A percentile compares a stretch with the other conserved stretches of the same genome.
Evolutionary conservation across 2,797 vertebrate species (phyloP).

Genomic region (Microctenopoma lineatum): DNA sequence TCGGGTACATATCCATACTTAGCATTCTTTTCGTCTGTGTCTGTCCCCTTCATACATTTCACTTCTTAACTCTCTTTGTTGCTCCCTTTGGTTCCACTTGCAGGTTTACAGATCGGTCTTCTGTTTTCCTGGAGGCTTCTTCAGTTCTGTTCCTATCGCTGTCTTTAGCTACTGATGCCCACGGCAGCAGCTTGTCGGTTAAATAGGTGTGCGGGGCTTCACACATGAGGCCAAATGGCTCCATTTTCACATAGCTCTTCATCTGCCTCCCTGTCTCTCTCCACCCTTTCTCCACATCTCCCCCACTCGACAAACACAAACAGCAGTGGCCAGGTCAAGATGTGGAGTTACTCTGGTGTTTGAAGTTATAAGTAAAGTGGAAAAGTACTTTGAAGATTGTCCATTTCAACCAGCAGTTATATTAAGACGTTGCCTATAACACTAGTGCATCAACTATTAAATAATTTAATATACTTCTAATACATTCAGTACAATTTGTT

Average conservation of each 20-base stretch:
- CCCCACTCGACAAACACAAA: conserved; percentile 48
- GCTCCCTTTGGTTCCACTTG: not conserved
- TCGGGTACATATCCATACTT: conserved; percentile 81
- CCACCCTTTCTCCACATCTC: conserved; percentile 36
- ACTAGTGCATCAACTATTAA: not conserved
- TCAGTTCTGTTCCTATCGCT: conserved; percentile 5
- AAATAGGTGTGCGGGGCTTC: conserved; percentile 83
- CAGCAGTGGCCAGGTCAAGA: conserved; percentile 14
- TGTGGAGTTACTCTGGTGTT: conserved; percentile 10
- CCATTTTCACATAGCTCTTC: conserved; percentile 70
- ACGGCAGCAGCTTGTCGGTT: conserved; percentile 44
- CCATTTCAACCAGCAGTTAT: not conserved
- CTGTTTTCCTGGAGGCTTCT: not conserved
- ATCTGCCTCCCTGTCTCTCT: conserved; percentile 49
- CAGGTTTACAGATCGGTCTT: not conserved
- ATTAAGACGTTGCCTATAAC: not conserved
- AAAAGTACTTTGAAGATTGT: not conserved
- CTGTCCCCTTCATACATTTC: conserved; percentile 47
- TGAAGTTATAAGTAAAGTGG: no score
- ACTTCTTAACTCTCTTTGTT: conserved; percentile 1
- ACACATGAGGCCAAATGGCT: conserved; percentile 84
- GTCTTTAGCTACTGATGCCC: conserved; percentile 49
- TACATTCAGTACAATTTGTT: not conserved
- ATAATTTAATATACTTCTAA: not conserved
- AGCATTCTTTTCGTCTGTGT: conserved; percentile 65